Evolutionary conservation across 2,888 invertebrate species (phyloP).

Genomic region (Agrochola lychnidis): DNA sequence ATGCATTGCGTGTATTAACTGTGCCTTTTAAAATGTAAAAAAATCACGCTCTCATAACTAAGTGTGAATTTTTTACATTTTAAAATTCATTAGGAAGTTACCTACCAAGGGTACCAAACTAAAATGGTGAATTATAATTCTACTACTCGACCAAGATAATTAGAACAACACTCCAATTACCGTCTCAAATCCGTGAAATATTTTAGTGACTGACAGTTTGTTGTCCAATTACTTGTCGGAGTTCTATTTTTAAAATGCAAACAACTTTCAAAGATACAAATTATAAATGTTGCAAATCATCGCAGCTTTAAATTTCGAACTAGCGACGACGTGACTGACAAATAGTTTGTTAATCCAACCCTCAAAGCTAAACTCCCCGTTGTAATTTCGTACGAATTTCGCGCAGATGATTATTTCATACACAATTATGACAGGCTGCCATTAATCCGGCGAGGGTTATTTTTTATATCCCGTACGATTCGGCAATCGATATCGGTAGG

Average conservation of each 20-base stretch:
- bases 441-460: slow-evolving; percentile 75
- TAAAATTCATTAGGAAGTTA: not conserved
- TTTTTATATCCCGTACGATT: slow-evolving; percentile 73
- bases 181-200: not conserved
- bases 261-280: slow-evolving; percentile 6
- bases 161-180: not conserved
- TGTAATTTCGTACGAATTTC: slow-evolving; percentile 68
- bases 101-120: not conserved
- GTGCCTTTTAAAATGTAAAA: not conserved
- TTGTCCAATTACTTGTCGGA: not conserved
- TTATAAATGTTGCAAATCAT: slow-evolving; percentile 33
- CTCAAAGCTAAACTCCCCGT: slow-evolving; percentile 58
- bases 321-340: slow-evolving; percentile 69
- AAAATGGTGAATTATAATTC: not conserved
- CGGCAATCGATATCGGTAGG: slow-evolving; percentile 69
- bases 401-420: slow-evolving; percentile 81
- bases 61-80: not conserved
- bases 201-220: not conserved
- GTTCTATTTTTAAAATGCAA: not conserved
- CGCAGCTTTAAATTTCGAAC: slow-evolving; percentile 51
- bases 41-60: not conserved
- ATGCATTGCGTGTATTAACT: not conserved
- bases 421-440: slow-evolving; percentile 79
- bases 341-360: slow-evolving; percentile 64
- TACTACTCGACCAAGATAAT: not conserved